Evolutionary conservation across 1,140 invertebrate genomes (phyloP), one percentile per base, ranked within the genome.

Genomic region (Pogonomyrmex barbatus): DNA sequence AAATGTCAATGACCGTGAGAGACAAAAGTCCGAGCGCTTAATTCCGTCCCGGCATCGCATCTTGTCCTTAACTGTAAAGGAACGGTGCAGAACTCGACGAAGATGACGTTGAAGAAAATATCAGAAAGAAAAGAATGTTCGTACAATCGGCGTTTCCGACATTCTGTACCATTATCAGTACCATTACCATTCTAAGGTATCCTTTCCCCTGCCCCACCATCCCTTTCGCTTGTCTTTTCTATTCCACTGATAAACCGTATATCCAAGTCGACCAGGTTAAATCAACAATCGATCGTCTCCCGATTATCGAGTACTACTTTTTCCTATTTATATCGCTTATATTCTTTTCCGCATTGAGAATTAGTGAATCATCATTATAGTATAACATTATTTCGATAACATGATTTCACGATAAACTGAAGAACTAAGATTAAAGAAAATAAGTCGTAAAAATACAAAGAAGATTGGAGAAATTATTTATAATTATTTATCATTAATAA

Each of bases 1-100:
- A 81, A 68, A 88, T 86, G 86, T 86, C 86, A 88, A 79, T 30
- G 89, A 90, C 68, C 77, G 78, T 75, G 33, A 81, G 62, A 79
- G 89, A 87, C 81, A 90, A 92, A 88, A 83, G 84, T 70, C 47
- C 58, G 58, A 24, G 62, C 30, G 52, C 76, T 92, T 88, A 89
- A 92, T 92, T 92, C 91, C 71, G 90, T 91, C 83, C 17, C 67
- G 54, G 36, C 33, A 12, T 52, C 65, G 52, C 73, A 63, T 76
- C 85, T 85, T 89, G 84, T 89, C 87, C 84, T 92, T 92, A 92
- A 92, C 91, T 92, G 92, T 92, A 92, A 89, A 91, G 73, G 50
- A 65, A 65, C 84, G 47, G 47, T 58, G 71, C 82, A 84, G 77
- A 82, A 86, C 63, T 65, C 65, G 85, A 87, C 47, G 87, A 73